These are phyloP conservation scores for Mastomys natalensis DNA, from an alignment of 2,113 vertebrate species.

Conservation along the genomic window DNA sequence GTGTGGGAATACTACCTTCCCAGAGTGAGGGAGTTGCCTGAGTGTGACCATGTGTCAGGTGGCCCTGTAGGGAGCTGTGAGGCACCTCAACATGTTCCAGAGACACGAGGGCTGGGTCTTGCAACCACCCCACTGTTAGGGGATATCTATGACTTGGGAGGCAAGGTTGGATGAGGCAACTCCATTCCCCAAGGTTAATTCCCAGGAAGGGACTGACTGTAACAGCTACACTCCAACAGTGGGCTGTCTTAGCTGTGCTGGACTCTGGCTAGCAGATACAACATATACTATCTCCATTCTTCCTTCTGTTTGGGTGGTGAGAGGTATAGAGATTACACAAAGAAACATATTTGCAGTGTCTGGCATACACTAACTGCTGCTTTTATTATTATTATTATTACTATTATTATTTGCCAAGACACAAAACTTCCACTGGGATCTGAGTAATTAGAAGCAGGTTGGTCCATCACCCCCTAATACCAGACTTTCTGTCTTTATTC, in stretches of 20 bases:
- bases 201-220: background rate
- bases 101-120: background rate
- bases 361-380: background rate
- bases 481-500: slow-evolving; percentile 2
- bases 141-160: background rate
- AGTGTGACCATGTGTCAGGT: background rate
- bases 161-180: background rate
- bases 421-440: background rate
- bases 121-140: background rate
- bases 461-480: background rate
- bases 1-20: background rate
- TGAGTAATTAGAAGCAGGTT: background rate
- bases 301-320: background rate
- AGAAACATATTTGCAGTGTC: background rate
- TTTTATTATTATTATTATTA: background rate
- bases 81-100: background rate
- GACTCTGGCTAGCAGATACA: background rate
- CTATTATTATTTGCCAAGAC: background rate
- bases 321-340: background rate
- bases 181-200: background rate
- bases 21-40: background rate
- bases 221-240: background rate
- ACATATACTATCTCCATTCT: background rate
- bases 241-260: background rate
- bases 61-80: background rate